Evolutionary conservation across 2,797 vertebrate species (phyloP), one percentile per base, ranked within the genome.

Genomic region (Protonibea diacanthus): DNA sequence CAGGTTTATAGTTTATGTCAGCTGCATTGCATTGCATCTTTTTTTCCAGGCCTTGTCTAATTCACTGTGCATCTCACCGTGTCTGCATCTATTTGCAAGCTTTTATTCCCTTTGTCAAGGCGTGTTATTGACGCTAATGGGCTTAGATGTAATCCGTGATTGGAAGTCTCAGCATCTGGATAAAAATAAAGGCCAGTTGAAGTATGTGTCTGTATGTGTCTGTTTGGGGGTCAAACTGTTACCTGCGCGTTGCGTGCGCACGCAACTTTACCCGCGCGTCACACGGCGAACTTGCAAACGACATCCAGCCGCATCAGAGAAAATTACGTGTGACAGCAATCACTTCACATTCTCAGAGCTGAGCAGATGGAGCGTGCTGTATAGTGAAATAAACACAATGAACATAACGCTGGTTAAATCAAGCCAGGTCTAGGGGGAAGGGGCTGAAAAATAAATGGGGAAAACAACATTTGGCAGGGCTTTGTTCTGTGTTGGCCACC

Each of bases 261-360:
- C 76, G 67, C 74, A 69, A 79, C 84, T 89, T 89, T 86, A 82
- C 86, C 76, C 57, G 71, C 18, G 84, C 86, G 90, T 87, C 71
- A 69, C 69, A 74, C 84, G 74, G 78, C 76, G 87, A 63, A 45
- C 83, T 76, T 23, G 33, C 20, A 47, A 49, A 86, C 80, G 82
- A 92, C 82, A 88, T 89, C 88, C 83, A 76, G 76, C 80, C 70
- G 73, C 77, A 71, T 89, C 89, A 86, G 87, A 89, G 75, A 89
- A 38, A 89, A 95, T 93, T 72, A 89, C 72, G 78, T 76, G 87
- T 59, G 91, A 94, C 93, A 94, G 93, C 92, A 89, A 92, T 95
- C 93, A 90, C 90, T 95, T 95, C 91, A 83, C 83, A 94, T 95
- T 89, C 77, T 33, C 86, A 57, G 74, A 89, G 74, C 86, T 71